Conservation (phyloP, 1,140 invertebrate species). For the Cyclargus thomasi region DNA sequence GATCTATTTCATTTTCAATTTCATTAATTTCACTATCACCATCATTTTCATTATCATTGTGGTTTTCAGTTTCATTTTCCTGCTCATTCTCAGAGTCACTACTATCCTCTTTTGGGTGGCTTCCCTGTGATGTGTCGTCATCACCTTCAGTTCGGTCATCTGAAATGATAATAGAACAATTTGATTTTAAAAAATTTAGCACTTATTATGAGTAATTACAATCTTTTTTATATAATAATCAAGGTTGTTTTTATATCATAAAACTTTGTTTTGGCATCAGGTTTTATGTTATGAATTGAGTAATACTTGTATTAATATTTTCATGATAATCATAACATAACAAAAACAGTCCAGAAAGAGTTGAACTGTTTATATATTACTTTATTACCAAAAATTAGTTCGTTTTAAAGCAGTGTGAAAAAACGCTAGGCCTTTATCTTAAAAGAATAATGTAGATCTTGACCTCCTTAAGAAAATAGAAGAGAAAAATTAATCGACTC, state of each 20-base stretch:
- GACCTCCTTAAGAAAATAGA: constrained; percentile 21
- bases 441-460: constrained; percentile 15
- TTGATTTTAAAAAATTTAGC: too few relatives aligned
- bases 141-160: constrained; percentile 68
- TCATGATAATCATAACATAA: too few relatives aligned
- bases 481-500: not conserved
- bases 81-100: constrained; percentile 67
- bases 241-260: too few relatives aligned
- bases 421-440: not conserved
- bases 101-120: constrained; percentile 64
- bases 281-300: too few relatives aligned
- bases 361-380: not conserved
- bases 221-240: too few relatives aligned
- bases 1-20: constrained; percentile 54
- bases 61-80: constrained; percentile 39
- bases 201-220: too few relatives aligned
- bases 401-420: not conserved
- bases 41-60: constrained; percentile 52
- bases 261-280: not conserved
- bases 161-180: constrained; percentile 31
- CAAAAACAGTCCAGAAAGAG: too few relatives aligned
- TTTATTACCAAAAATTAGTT: not conserved
- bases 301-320: too few relatives aligned
- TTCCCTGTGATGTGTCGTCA: constrained; percentile 69
- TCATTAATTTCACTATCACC: constrained; percentile 55